Conservation (phyloP, 1,140 invertebrate species). For the Gryon sp. region DNA sequence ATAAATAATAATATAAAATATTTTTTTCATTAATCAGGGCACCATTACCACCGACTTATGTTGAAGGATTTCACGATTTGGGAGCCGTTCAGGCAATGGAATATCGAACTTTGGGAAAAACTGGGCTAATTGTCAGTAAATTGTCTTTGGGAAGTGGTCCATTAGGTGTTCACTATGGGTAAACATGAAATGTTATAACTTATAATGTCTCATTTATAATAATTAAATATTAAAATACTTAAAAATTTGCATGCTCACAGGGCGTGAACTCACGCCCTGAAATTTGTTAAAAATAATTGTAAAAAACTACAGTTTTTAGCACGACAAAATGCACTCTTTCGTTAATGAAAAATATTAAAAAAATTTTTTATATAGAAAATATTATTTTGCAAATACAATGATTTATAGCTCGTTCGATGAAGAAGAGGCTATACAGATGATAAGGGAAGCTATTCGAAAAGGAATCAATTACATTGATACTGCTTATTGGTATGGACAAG, state of each 20-base stretch:
- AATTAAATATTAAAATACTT: background rate
- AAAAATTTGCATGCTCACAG: too few species aligned
- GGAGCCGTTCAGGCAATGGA: conserved; percentile 79
- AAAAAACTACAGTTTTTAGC: too few species aligned
- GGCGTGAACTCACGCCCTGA: too few species aligned
- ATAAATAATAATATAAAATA: too few species aligned
- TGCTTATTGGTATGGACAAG: conserved; percentile 94
- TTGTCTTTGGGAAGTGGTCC: conserved; percentile 81
- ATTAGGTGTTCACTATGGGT: conserved; percentile 77
- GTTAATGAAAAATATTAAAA: too few species aligned
- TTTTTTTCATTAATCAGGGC: conserved; percentile 50
- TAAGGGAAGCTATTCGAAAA: conserved; percentile 85
- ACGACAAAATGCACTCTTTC: too few species aligned
- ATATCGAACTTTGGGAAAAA: conserved; percentile 81
- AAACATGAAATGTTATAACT: conserved; percentile 24
- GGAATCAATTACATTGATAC: conserved; percentile 97
- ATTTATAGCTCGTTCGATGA: conserved; percentile 80
- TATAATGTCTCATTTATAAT: conserved; percentile 3
- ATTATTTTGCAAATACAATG: too few species aligned
- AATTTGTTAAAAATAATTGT: too few species aligned
- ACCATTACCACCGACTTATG: conserved; percentile 78
- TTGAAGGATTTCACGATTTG: conserved; percentile 82
- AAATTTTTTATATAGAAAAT: too few species aligned
- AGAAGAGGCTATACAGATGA: conserved; percentile 84
- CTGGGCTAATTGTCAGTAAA: conserved; percentile 81